phyloP scores from a whole-genome alignment of 2,888 invertebrate genomes.

The Rugalucina vietnamica region DNA sequence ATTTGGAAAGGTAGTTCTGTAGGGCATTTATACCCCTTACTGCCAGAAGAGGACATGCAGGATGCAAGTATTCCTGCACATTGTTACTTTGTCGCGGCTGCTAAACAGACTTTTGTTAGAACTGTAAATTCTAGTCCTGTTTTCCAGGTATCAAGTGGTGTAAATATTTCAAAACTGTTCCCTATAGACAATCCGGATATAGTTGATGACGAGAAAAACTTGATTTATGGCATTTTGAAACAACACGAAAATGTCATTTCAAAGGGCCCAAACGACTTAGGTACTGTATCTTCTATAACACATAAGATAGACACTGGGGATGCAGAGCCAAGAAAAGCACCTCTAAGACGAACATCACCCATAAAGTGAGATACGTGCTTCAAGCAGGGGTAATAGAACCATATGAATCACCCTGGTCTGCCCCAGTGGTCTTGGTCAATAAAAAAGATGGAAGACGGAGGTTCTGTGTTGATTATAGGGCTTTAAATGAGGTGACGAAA shows the following conservation, averaged over 20 bases:
- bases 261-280: slow-evolving; percentile 12
- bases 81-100: slow-evolving; percentile 12
- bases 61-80: background rate
- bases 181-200: slow-evolving; percentile 13
- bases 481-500: background rate
- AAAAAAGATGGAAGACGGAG: slow-evolving; percentile 17
- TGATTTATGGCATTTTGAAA: background rate
- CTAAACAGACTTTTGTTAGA: background rate
- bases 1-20: slow-evolving; percentile 16
- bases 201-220: background rate
- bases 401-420: slow-evolving; percentile 9
- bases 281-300: background rate
- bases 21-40: slow-evolving; percentile 6
- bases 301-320: slow-evolving; percentile 29
- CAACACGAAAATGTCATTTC: background rate
- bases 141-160: background rate
- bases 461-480: slow-evolving; percentile 6
- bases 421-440: background rate
- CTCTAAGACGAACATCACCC: slow-evolving; percentile 3
- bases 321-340: slow-evolving; percentile 14
- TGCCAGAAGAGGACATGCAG: background rate
- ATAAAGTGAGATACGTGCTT: slow-evolving; percentile 10
- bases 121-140: background rate
- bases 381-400: slow-evolving; percentile 23
- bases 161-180: background rate